Evolutionary conservation across 2,888 invertebrate species (phyloP), one percentile per base, ranked within the genome.

Genomic region (Zaprionus bogoriensis): DNA sequence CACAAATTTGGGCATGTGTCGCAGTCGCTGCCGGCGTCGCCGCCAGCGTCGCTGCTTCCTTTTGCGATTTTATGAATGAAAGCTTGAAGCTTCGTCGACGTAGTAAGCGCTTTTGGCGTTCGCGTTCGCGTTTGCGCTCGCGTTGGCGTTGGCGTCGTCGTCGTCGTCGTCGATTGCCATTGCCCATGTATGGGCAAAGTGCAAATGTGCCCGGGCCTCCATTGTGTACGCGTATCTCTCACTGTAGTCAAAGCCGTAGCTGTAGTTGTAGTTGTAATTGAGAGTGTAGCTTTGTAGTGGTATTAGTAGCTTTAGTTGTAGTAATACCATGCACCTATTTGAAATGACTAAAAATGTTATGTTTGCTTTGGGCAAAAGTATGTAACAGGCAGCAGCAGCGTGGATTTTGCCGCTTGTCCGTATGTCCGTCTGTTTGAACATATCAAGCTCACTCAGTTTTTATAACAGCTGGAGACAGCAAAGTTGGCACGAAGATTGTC

Each of bases 41-140:
- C 2, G 57, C 39, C 12, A n/a, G 14, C 67, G 55, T 52, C 77
- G 69, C 84, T 80, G 81, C 75, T 81, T 82, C 82, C 81, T 84
- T 83, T 81, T 59, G 67, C 78, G 78, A 87, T 84, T 82, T 82
- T 84, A 82, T 82, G 82, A 82, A 82, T 82, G 82, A 87, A 82
- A 87, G 74, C 74, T 60, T 48, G 84, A 82, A 87, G 74, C 74
- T 60, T 48, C 52, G 65, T 65, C 67, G 64, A 62, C 76, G 73
- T 77, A 73, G 79, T 73, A 76, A 68, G 48, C 66, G 61, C 47
- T 64, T 65, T 71, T 76, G 70, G 61, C 67, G 65, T 77, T 67
- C 67, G 73, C 77, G 67, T 64, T 19, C 38, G 12, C 44, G 36
- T 10, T 9, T 3, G 19, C 63, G 61, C 74, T 60, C 64, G 66